Evolutionary conservation across 2,113 vertebrate species (phyloP), one percentile per base, ranked within the genome.

Genomic region (Aspidoscelis tigris): DNA sequence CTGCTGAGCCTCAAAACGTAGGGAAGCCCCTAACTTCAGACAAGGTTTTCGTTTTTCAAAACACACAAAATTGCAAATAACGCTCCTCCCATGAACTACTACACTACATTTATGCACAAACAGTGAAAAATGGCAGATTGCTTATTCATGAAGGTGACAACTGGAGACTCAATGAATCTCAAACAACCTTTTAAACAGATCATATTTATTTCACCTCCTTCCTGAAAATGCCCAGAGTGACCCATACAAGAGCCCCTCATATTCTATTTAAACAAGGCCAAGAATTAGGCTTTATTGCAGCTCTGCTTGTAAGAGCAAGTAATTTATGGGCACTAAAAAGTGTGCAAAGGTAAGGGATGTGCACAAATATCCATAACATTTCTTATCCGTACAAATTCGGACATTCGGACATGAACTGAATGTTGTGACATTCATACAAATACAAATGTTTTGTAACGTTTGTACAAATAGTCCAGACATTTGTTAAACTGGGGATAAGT

Each of bases 1-100:
- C 91, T 95, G 92, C 90, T 44, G 93, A 91, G 87, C 93, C 93
- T 95, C 75, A 2, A 24, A 88, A 92, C 10, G 47, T 68, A 4
- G 0, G 1, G 1, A 4, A 80, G 22, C 65, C 11, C n/a, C 2
- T 18, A 0, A 83, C 4, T 3, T 86, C 80, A 72, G 69, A 78
- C 53, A 86, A 80, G 83, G 8, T 33, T 61, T 72, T 88, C 47
- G 64, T 89, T 84, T 65, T 22, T 74, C n/a, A 73, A 83, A 5
- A 2, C 43, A 84, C 90, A 91, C 69, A 76, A 66, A 47, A 18
- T 76, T 70, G 78, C 84, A 85, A 55, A 80, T 55, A 83, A 1
- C 33, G 21, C 16, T 58, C 84, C 77, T 39, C 47, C 58, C 68
- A 5, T 33, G 65, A 39, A 9, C 39, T 24, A 21, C 24, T 81